Evolutionary conservation across 2,888 invertebrate genomes (phyloP).

Genomic region (Lymantria monacha): DNA sequence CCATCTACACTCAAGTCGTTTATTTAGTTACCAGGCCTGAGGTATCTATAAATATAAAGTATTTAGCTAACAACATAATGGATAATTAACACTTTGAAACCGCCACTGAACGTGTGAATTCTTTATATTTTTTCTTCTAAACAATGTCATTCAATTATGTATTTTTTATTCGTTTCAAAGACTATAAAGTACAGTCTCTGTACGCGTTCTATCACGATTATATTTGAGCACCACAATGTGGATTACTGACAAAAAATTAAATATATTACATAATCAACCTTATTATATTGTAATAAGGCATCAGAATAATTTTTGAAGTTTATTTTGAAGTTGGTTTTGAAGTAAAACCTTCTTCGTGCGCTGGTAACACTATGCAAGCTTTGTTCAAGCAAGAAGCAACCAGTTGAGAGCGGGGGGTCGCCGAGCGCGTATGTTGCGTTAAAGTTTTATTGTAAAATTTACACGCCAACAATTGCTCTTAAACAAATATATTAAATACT

Average conservation of each 20-base stretch:
- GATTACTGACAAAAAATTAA: conserved; percentile 1
- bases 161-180: conserved; percentile 48
- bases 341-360: conserved; percentile 46
- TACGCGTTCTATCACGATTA: conserved; percentile 55
- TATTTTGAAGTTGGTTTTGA: conserved; percentile 10
- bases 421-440: conserved; percentile 37
- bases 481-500: conserved; percentile 32
- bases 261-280: conserved; percentile 5
- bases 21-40: no score
- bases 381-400: conserved; percentile 6
- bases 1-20: no score
- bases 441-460: conserved; percentile 16
- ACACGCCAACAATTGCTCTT: conserved; percentile 32
- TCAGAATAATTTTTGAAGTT: background rate
- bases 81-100: conserved; percentile 28
- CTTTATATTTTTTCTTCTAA: conserved; percentile 32
- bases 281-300: conserved; percentile 13
- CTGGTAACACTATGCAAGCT: conserved; percentile 46
- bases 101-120: conserved; percentile 43
- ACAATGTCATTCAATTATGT: conserved; percentile 49
- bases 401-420: conserved; percentile 49
- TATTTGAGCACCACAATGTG: conserved; percentile 26
- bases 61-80: conserved; percentile 11
- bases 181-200: conserved; percentile 50
- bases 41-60: background rate